A percentile compares a stretch with the other conserved stretches of the same genome.
Conservation (phyloP, 1,140 invertebrate species). For the Delia radicum region DNA sequence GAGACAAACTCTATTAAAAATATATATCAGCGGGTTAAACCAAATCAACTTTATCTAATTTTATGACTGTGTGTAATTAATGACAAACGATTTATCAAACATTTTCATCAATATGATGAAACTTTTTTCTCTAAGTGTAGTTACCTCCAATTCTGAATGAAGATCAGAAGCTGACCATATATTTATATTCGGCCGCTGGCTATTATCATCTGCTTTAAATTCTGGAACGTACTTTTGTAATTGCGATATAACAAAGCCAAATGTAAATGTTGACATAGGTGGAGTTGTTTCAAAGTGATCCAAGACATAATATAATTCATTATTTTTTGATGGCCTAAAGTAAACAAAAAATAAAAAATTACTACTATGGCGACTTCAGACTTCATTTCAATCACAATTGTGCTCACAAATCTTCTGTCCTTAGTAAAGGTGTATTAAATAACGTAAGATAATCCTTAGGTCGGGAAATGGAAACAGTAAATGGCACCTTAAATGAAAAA, state of each 20-base stretch:
- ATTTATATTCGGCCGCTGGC: conserved; percentile 26
- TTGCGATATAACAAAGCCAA: conserved; percentile 81
- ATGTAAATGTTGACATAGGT: conserved; percentile 80
- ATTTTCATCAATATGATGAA: too few species aligned
- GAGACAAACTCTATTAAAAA: too few species aligned
- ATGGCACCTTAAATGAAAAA: conserved; percentile 57
- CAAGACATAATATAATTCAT: conserved; percentile 57
- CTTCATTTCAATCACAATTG: conserved; percentile 22
- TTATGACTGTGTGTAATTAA: too few species aligned
- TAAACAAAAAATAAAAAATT: not conserved
- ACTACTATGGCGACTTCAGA: not conserved
- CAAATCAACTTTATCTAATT: too few species aligned
- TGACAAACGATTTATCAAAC: too few species aligned
- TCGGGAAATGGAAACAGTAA: conserved; percentile 66
- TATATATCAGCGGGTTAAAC: too few species aligned
- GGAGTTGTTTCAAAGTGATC: conserved; percentile 73
- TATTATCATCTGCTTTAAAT: not conserved
- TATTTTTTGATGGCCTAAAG: not conserved
- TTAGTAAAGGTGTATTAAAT: conserved; percentile 65
- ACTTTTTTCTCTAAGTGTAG: too few species aligned
- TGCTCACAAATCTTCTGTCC: conserved; percentile 65
- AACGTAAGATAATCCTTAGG: conserved; percentile 62
- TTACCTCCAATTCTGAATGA: conserved; percentile 44
- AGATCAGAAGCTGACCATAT: conserved; percentile 40
- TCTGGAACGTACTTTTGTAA: conserved; percentile 59